These are phyloP conservation scores for Tillus elongatus DNA, from an alignment of 2,888 invertebrate genomes.

Conservation along the genomic window DNA sequence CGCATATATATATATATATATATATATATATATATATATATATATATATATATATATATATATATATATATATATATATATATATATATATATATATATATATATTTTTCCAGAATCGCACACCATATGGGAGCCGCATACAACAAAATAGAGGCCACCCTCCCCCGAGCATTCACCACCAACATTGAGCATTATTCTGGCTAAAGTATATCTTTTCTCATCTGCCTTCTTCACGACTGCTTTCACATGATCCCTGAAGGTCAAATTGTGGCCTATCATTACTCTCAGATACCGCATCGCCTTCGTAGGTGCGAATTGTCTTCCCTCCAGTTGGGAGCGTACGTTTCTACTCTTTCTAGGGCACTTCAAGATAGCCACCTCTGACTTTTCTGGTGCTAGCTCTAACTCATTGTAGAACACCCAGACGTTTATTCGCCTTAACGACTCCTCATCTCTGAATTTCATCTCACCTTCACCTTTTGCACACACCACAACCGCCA, in stretches of 20 bases:
- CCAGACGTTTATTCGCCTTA: neutral
- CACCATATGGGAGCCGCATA: slow-evolving; percentile 2
- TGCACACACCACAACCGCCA: neutral
- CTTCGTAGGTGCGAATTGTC: neutral
- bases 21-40: too few relatives aligned
- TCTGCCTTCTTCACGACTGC: neutral
- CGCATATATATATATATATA: too few relatives aligned
- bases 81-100: too few relatives aligned
- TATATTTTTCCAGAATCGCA: too few relatives aligned
- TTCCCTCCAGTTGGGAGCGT: neutral
- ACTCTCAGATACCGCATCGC: neutral
- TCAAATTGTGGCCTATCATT: neutral
- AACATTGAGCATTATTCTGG: neutral
- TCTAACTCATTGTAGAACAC: neutral
- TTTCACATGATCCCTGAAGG: neutral
- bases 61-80: too few relatives aligned
- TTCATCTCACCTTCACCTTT: neutral
- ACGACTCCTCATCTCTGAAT: neutral
- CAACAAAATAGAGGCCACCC: too few relatives aligned
- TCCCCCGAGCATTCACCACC: too few relatives aligned
- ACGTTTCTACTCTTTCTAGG: neutral
- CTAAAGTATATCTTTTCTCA: neutral
- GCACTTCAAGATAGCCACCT: neutral
- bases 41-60: too few relatives aligned
- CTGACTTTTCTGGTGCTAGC: slow-evolving; percentile 2